Evolutionary conservation across 2,888 invertebrate genomes (phyloP).

Genomic region (Lasioglossum figueresi): DNA sequence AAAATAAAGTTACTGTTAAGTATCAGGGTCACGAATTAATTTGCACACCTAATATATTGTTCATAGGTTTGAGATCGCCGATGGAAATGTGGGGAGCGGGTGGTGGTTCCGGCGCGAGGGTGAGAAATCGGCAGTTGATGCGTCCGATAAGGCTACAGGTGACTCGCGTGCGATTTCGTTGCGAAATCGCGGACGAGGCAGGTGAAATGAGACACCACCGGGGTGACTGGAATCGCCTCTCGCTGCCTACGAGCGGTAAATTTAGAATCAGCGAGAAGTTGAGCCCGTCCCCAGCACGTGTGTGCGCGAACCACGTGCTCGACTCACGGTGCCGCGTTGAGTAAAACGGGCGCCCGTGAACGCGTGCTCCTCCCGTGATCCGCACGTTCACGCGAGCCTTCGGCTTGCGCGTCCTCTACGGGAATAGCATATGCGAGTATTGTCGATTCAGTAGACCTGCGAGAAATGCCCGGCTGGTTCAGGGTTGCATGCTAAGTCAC

Average conservation of each 20-base stretch:
- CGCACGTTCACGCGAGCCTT: neutral
- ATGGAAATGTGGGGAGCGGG: neutral
- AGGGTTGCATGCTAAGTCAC: slow-evolving; percentile 59
- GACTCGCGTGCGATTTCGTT: slow-evolving; percentile 24
- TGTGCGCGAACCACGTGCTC: slow-evolving; percentile 59
- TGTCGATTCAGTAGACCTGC: slow-evolving; percentile 38
- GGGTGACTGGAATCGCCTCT: slow-evolving; percentile 6
- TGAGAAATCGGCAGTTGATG: neutral
- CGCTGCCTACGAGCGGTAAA: slow-evolving; percentile 27
- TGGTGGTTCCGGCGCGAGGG: neutral
- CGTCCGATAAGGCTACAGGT: neutral
- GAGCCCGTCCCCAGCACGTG: slow-evolving; percentile 53
- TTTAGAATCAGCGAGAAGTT: slow-evolving; percentile 49
- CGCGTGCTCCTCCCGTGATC: neutral
- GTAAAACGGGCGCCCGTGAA: neutral
- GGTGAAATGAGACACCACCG: slow-evolving; percentile 52
- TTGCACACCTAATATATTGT: no score
- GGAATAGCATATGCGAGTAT: slow-evolving; percentile 29
- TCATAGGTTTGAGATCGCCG: neutral
- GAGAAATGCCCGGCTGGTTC: slow-evolving; percentile 59
- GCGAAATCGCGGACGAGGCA: slow-evolving; percentile 41
- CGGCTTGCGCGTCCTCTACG: slow-evolving; percentile 7
- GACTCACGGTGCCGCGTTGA: neutral
- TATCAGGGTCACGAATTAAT: no score
- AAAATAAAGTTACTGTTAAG: no score